These are phyloP conservation scores for Microtus agrestis DNA, from an alignment of 2,797 vertebrate genomes.

Conservation along the genomic window DNA sequence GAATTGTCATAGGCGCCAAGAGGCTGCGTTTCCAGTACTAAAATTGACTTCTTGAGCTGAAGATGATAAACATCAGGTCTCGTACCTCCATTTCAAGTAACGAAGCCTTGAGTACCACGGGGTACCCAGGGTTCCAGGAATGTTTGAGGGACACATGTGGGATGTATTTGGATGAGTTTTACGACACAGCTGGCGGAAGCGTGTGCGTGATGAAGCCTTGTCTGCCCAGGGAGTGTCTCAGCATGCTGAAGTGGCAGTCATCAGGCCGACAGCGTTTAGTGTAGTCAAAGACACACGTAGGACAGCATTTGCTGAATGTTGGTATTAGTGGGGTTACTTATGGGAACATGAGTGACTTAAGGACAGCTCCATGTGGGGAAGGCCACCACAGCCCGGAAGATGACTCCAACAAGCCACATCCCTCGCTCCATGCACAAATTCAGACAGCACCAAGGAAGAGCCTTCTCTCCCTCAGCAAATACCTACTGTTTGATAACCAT, in stretches of 20 bases:
- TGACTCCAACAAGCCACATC: background rate
- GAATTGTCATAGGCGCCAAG: background rate
- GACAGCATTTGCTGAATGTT: constrained; percentile 28
- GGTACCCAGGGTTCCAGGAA: too few relatives aligned
- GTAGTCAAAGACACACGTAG: background rate
- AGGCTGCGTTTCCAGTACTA: constrained; percentile 56
- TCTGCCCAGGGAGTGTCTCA: background rate
- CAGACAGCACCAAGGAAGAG: background rate
- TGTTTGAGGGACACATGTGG: background rate
- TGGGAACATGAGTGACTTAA: background rate
- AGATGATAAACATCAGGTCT: background rate
- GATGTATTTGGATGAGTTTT: background rate
- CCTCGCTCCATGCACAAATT: background rate
- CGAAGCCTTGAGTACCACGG: background rate
- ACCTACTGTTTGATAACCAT: background rate
- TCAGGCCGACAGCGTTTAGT: background rate
- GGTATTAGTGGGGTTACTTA: background rate
- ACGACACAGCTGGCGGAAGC: background rate
- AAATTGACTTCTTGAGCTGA: background rate
- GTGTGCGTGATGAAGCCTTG: background rate
- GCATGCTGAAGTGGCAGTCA: background rate
- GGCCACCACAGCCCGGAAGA: background rate
- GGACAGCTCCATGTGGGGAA: background rate
- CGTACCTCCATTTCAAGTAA: background rate
- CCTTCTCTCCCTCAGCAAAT: background rate